Base-by-base conservation (phyloP, 2,888 invertebrate species). In the Phaonia tiefii region DNA sequence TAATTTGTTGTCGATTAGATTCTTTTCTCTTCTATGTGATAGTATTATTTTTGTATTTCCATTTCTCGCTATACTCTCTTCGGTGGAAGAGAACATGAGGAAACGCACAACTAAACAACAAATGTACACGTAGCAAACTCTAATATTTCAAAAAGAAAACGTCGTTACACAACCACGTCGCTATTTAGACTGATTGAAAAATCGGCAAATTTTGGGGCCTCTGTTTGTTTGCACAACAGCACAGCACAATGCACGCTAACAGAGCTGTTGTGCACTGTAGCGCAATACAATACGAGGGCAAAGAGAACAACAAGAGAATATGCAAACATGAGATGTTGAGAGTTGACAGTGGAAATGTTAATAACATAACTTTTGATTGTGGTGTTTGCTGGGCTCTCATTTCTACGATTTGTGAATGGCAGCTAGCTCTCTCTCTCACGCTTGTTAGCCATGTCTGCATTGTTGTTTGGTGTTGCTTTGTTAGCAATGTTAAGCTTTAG, bases 131-230 rank as follows among this genome's bases (percentile, higher is more conserved):
- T 75, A 72, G 51, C 51, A 70, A 44, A 69, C 56, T 54, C 44
- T 37, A 42, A 42, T 73, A 15, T 11, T 74, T 63, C 37, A 77
- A 66, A 54, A 79, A 72, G 75, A 25, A 56, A 75, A 86, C 86
- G 89, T 88, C 86, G 86, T 87, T 86, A 87, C 84, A 89, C 88
- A 88, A 89, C 88, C 89, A 88, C 89, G 88, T 89, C 89, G 88
- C 85, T 85, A 82, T 86, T 84, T 82, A 83, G 82, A 88, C 89
- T 88, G 85, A 80, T 70, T 80, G 39, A 73, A 65, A 70, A 71
- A 69, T 70, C 11, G 44, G 54, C 65, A 66, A 31, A 66, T 37
- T 70, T 15, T 22, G 56, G 8, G 69, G 49, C 66, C 69, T 56
- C 46, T 39, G 37, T 15, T 60, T 20, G 60, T 60, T 60, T 60